Evolutionary conservation across 2,113 vertebrate species (phyloP).

Genomic region (Elephas maximus): DNA sequence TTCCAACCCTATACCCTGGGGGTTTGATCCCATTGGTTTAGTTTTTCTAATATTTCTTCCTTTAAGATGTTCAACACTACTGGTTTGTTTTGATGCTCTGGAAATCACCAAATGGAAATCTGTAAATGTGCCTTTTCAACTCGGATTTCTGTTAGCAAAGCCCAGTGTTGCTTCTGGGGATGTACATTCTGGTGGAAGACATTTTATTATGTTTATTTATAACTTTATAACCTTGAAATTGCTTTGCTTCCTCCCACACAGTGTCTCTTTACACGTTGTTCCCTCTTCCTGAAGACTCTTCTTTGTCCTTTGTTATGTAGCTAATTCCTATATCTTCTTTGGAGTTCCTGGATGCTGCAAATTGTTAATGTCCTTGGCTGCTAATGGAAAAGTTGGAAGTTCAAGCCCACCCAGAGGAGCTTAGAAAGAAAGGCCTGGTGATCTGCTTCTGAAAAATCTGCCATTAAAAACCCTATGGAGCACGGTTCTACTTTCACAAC

Average conservation of each 20-base stretch:
- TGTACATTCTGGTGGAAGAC: slow-evolving; percentile 22
- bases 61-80: not conserved
- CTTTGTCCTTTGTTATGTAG: not conserved
- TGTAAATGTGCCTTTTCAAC: not conserved
- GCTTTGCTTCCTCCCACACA: not conserved
- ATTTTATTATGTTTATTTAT: not conserved
- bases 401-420: too few species aligned
- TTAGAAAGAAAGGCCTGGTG: too few species aligned
- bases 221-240: slow-evolving; percentile 12
- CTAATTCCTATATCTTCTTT: not conserved
- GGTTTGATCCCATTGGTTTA: not conserved
- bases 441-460: too few species aligned
- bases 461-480: too few species aligned
- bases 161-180: not conserved
- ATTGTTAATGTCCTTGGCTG: too few species aligned
- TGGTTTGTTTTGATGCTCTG: slow-evolving; percentile 8
- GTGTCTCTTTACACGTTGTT: not conserved
- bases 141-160: not conserved
- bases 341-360: too few species aligned
- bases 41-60: not conserved
- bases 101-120: not conserved
- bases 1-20: too few species aligned
- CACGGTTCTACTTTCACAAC: not conserved
- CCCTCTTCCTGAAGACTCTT: not conserved
- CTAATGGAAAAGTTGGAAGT: too few species aligned